These are phyloP conservation scores for Stenoptilia bipunctidactyla DNA, from an alignment of 2,888 invertebrate genomes.

Conservation along the genomic window DNA sequence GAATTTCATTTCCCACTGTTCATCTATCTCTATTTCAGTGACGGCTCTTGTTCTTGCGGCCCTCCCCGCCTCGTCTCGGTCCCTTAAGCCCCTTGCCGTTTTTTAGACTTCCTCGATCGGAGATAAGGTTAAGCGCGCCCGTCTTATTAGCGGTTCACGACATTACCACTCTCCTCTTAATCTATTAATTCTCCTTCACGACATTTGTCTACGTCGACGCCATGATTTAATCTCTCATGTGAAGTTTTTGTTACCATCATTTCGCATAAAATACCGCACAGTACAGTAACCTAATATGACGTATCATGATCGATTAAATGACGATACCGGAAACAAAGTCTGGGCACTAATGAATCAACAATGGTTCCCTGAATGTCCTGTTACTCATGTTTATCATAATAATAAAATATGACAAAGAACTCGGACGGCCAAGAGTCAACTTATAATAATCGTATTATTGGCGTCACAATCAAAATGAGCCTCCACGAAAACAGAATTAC, in stretches of 20 bases:
- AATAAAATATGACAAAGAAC: slow-evolving; percentile 52
- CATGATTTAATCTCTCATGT: no score
- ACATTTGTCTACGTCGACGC: neutral
- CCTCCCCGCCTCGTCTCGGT: slow-evolving; percentile 29
- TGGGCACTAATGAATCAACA: slow-evolving; percentile 42
- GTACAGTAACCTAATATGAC: neutral
- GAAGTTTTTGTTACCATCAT: no score
- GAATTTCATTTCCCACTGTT: slow-evolving; percentile 74
- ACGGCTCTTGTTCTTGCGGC: slow-evolving; percentile 70
- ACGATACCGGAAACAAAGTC: slow-evolving; percentile 40
- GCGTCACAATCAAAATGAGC: slow-evolving; percentile 61
- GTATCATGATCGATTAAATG: slow-evolving; percentile 15
- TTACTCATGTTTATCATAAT: slow-evolving; percentile 52
- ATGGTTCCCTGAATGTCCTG: slow-evolving; percentile 26
- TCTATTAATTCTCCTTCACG: slow-evolving; percentile 28
- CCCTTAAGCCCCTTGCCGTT: slow-evolving; percentile 43
- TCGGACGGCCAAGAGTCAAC: slow-evolving; percentile 50
- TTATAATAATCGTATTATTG: slow-evolving; percentile 63
- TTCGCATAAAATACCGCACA: neutral
- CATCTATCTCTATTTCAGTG: slow-evolving; percentile 73
- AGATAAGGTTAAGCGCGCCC: slow-evolving; percentile 68
- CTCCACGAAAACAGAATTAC: slow-evolving; percentile 65
- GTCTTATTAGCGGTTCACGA: slow-evolving; percentile 61
- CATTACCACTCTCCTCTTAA: slow-evolving; percentile 44
- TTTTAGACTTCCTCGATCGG: slow-evolving; percentile 65